phyloP scores from a whole-genome alignment of 2,888 invertebrate species.

The Drosophila histrio region DNA sequence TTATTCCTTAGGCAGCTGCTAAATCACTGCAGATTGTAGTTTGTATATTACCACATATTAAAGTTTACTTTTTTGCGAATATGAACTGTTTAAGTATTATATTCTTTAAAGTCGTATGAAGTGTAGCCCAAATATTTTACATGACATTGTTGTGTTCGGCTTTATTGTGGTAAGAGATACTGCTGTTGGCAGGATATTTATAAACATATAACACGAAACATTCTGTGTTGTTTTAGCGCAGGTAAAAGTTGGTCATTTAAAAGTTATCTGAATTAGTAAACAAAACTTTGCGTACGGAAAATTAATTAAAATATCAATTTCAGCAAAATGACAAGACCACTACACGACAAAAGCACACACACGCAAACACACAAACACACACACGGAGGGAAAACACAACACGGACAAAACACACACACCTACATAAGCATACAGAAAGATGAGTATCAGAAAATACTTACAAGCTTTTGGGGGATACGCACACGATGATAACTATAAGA shows the following conservation, averaged over 20 bases:
- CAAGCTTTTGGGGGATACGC: conserved; percentile 15
- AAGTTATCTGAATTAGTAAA: conserved; percentile 51
- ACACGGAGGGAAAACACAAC: conserved; percentile 8
- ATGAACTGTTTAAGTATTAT: neutral
- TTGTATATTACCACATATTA: too few species aligned
- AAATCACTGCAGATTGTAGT: too few species aligned
- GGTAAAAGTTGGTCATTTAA: conserved; percentile 68
- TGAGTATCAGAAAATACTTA: conserved; percentile 12
- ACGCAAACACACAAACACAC: conserved; percentile 18
- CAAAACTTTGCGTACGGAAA: conserved; percentile 47
- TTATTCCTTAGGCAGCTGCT: too few species aligned
- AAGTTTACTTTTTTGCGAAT: neutral
- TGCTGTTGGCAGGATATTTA: conserved; percentile 48
- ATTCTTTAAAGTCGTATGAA: neutral
- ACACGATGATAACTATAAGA: conserved; percentile 43
- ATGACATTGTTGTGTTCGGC: neutral
- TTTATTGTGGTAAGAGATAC: neutral
- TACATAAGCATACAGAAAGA: neutral
- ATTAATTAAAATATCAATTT: conserved; percentile 77
- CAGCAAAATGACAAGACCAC: conserved; percentile 56
- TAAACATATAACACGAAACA: conserved; percentile 30
- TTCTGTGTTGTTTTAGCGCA: conserved; percentile 6
- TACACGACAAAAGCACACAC: conserved; percentile 28
- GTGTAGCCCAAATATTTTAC: neutral
- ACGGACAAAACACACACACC: conserved; percentile 8